Evolutionary conservation across 2,797 vertebrate genomes (phyloP).

Genomic region (Platalea minor): DNA sequence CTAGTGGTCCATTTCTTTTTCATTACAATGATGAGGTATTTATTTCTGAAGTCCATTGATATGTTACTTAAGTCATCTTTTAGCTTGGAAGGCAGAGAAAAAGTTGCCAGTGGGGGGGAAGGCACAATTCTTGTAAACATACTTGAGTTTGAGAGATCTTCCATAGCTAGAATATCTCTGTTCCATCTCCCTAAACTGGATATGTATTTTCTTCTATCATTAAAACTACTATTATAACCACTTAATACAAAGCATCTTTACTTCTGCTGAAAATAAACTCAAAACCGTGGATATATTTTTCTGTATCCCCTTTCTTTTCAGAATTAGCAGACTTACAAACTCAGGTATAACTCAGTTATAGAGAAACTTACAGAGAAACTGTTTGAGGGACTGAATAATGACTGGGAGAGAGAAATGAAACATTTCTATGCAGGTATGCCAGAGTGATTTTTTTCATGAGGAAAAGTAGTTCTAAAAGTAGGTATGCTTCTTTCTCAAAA

Average conservation of each 20-base stretch:
- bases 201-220: neutral
- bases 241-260: neutral
- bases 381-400: neutral
- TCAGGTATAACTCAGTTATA: neutral
- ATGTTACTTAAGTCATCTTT: neutral
- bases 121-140: neutral
- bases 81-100: neutral
- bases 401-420: neutral
- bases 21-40: neutral
- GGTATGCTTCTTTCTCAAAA: neutral
- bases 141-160: neutral
- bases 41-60: neutral
- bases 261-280: neutral
- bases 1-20: slow-evolving; percentile 10
- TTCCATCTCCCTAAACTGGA: neutral
- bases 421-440: neutral
- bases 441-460: neutral
- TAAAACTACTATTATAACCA: neutral
- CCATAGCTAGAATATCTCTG: neutral
- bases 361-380: neutral
- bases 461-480: neutral
- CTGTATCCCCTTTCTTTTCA: neutral
- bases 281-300: neutral
- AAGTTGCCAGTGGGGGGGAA: neutral
- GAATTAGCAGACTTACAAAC: neutral